phyloP scores from a whole-genome alignment of 1,140 invertebrate genomes.

The Drosophila asahinai region DNA sequence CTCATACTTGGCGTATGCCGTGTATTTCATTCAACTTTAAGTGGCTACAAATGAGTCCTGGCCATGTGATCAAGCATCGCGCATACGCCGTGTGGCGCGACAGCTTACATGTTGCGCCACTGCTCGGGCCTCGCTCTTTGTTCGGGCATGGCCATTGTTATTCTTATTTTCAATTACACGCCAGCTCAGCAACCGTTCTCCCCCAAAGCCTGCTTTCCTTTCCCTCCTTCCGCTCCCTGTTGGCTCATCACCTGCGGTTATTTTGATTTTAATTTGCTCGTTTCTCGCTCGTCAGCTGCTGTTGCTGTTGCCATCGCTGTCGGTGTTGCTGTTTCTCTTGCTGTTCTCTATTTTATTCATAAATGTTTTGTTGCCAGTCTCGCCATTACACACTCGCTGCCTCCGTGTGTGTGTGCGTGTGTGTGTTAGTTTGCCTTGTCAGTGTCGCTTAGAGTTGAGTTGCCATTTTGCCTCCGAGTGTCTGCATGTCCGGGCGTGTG shows the following conservation, averaged over 20 bases:
- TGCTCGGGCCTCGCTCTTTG: constrained; percentile 11
- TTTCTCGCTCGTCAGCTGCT: constrained; percentile 63
- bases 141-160: constrained; percentile 52
- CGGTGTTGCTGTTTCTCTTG: constrained; percentile 33
- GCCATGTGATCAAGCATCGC: constrained; percentile 46
- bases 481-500: constrained; percentile 26
- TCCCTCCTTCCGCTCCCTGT: not conserved
- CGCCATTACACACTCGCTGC: constrained; percentile 22
- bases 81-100: constrained; percentile 42
- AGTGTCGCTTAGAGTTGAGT: constrained; percentile 71
- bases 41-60: constrained; percentile 37
- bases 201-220: not conserved
- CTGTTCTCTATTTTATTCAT: constrained; percentile 76
- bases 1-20: constrained; percentile 7
- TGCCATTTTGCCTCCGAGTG: constrained; percentile 35
- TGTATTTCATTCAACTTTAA: constrained; percentile 42
- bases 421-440: constrained; percentile 61
- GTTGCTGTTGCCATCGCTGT: constrained; percentile 30
- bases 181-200: constrained; percentile 47
- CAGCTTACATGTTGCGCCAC: constrained; percentile 22
- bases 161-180: constrained; percentile 72
- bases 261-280: constrained; percentile 78
- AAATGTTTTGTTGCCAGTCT: constrained; percentile 63
- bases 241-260: constrained; percentile 58
- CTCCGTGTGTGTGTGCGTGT: constrained; percentile 24